Base-by-base conservation (phyloP, 1,140 invertebrate species). In the Drosophila lacertosa region DNA sequence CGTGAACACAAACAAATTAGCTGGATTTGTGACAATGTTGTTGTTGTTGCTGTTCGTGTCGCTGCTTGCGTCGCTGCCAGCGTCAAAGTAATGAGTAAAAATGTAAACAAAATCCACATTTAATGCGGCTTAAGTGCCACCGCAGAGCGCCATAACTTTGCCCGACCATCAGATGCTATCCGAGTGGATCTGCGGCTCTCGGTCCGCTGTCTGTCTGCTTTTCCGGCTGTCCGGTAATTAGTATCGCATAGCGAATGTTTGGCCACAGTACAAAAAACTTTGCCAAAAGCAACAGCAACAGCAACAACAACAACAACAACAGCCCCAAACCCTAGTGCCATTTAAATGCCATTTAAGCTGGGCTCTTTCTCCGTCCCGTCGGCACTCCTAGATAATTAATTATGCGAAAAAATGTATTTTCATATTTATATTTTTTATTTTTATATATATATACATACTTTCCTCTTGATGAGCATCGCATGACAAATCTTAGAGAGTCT, bases 61-160 rank as follows among this genome's bases (percentile, higher is more conserved):
- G 39, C 15, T 40, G 20, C n/a, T 18, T 15, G 10, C 45, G 26
- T 42, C 33, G 32, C 15, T 35, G 37, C n/a, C n/a, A 40, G 9
- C 62, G 44, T 55, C 53, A 58, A 44, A 39, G 63, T 59, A 72
- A 72, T 67, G 44, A 58, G 76, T 63, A 79, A 45, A 72, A 70
- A 66, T 80, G 81, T 77, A 71, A 86, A 86, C 81, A 74, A 88
- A 84, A 88, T 81, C 77, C 65, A 58, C 37, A 77, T 68, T 50
- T 81, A 77, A 86, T 77, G 74, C 77, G 74, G 73, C 79, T 83
- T 81, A 82, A 82, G 70, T 71, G 78, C 15, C 35, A 42, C 76
- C 42, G 39, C 29, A 54, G 26, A 10, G 26, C 39, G 22, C 40
- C 69, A 70, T 57, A 68, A 68, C 71, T 60, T 13, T n/a, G 13